These are phyloP conservation scores for Catharus minimus DNA, from an alignment of 2,113 vertebrate species.

Conservation along the genomic window DNA sequence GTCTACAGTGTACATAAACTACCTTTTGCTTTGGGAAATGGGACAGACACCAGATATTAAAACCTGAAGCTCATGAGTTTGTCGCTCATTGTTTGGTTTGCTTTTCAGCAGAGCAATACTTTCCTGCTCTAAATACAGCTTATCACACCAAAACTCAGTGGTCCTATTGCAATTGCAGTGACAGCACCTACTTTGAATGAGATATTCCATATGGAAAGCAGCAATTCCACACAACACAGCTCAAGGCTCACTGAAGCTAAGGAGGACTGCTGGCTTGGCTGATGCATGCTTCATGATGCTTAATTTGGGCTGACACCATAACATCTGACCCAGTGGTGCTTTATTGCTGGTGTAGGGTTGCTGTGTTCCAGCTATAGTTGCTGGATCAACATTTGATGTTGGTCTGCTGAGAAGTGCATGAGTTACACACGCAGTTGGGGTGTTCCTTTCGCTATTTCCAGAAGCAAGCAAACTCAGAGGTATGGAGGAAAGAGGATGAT, in stretches of 20 bases:
- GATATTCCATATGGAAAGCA: background rate
- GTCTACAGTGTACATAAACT: background rate
- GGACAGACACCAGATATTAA: background rate
- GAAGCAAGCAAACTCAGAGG: background rate
- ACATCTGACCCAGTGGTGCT: conserved; percentile 1
- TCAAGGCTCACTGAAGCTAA: background rate
- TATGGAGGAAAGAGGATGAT: background rate
- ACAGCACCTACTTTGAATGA: background rate
- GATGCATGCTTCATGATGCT: background rate
- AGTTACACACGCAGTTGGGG: background rate
- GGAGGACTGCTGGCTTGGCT: background rate
- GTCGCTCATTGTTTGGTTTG: fast-evolving
- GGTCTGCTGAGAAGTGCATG: background rate
- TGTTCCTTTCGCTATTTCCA: background rate
- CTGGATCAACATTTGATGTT: background rate
- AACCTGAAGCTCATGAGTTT: background rate
- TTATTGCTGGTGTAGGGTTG: background rate
- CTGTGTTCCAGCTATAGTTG: conserved; percentile 27
- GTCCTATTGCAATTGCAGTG: background rate
- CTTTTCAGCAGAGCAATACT: background rate
- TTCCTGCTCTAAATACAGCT: background rate
- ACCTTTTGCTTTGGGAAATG: background rate
- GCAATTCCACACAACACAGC: background rate
- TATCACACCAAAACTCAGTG: background rate
- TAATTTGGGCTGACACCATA: conserved; percentile 1